Base-by-base conservation (phyloP, 2,113 vertebrate species). In the Myanophis thanlyinensis region DNA sequence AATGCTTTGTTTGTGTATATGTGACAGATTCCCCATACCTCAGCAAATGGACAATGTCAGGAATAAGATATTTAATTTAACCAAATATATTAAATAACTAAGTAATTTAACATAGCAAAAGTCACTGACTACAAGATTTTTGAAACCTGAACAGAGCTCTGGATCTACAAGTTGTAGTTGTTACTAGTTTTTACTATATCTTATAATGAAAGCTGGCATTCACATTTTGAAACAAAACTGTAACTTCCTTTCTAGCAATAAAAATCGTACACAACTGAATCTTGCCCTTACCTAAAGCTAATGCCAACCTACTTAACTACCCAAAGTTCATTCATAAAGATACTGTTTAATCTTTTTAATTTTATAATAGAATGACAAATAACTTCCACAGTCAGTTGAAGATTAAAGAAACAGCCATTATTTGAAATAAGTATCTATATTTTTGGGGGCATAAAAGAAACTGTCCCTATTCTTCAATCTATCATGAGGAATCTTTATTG, bases 401-500 rank as follows among this genome's bases (percentile, higher is more conserved):
- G 35, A 53, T 88, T 88, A 23, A 88, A 53, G 35, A 53, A 52
- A 51, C 6, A 52, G 30, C 18, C 27, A 51, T 49, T 87, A 51
- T 20, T 87, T 51, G 27, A 51, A 87, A n/a, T 9, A 87, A 54
- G 47, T 59, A 30, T 27, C 25, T 56, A 46, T 30, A 62, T 11
- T 13, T 62, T 30, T 9, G 18, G 80, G n/a, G 53, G 87, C 8
- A 90, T 87, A 92, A 8, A 22, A 23, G 10, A 56, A 90, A 90
- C 51, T 56, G 86, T 23, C 52, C 22, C 2, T 20, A 23, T 89
- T 35, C 22, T 25, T 52, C 35, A 91, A 15, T 20, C 30, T 40
- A 44, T 73, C 59, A 73, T 87, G 88, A 85, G 59, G 90, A 89
- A 87, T 23, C 6, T 2, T 95, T 15, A 27, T 59, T 92, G 90